These are phyloP conservation scores for Leptopilina drosophilae DNA, from an alignment of 2,888 invertebrate genomes.

Conservation along the genomic window DNA sequence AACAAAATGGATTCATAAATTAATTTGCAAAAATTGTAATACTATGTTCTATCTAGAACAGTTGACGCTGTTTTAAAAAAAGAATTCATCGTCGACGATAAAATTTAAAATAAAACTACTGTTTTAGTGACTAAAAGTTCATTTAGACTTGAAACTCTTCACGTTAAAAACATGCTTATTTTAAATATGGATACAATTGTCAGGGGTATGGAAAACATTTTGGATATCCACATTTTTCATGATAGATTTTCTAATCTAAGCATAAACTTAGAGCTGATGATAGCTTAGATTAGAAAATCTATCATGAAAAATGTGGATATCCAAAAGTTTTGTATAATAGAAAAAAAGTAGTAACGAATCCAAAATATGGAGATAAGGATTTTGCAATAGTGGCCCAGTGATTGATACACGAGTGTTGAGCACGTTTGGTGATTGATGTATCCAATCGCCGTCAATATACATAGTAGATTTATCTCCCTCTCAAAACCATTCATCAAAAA, in stretches of 20 bases:
- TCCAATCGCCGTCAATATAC: constrained; percentile 74
- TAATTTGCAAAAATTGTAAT: too few species aligned
- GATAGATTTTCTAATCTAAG: too few species aligned
- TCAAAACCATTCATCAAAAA: constrained; percentile 50
- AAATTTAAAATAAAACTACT: too few species aligned
- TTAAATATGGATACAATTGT: background rate
- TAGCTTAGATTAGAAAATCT: background rate
- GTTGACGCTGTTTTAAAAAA: too few species aligned
- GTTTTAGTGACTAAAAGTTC: background rate
- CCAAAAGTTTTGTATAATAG: background rate
- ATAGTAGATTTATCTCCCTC: constrained; percentile 68
- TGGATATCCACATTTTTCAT: background rate
- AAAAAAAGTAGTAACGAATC: background rate
- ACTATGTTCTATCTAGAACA: too few species aligned
- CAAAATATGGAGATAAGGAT: constrained; percentile 30
- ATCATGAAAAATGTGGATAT: background rate
- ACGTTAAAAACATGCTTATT: too few species aligned
- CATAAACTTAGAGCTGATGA: too few species aligned
- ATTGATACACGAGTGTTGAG: constrained; percentile 72
- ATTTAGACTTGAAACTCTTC: too few species aligned
- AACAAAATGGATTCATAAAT: too few species aligned
- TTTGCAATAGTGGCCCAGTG: constrained; percentile 68
- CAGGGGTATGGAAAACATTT: too few species aligned
- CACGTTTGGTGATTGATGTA: constrained; percentile 72
- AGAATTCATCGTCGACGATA: too few species aligned